Evolutionary conservation across 2,113 vertebrate genomes (phyloP), one percentile per base, ranked within the genome.

Genomic region (Erpornis zantholeuca): DNA sequence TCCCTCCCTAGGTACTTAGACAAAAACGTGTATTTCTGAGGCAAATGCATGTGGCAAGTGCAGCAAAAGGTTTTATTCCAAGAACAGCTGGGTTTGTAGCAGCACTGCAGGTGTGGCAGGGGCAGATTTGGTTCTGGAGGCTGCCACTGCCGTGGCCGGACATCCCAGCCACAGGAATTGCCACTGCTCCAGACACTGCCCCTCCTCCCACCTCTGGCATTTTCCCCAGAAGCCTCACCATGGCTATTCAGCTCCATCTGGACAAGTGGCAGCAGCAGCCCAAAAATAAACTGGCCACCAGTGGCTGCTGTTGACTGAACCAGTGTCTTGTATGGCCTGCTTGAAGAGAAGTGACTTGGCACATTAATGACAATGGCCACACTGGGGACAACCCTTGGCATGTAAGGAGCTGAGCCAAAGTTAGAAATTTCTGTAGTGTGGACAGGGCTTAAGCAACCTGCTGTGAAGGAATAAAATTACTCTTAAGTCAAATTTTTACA

Each of bases 121-220:
- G 12, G 29, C 8, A 21, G 35, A 4, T 45, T 21, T 18, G 2
- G 33, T 5, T 2, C 16, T 19, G 12, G 12, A 54, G 42, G 21
- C 64, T 33, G 71, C 27, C 61, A 27, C 33, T 3, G 1, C 0
- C 0, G 38, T 10, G 49, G 19, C 29, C 2, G 0, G 8, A 20
- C 25, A 9, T 36, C 71, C 38, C 70, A 44, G 50, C 56, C 3
- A 2, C 49, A 25, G 59, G 54, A 77, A 3, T 1, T 33, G 59
- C 57, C 71, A 8, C 28, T 12, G 82, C 75, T 33, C 19, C 6
- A 5, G 79, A 64, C 27, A 1, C 22, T 3, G 49, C 1, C 3
- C 45, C 64, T n/a, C 45, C 49, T 66, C 50, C 57, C 59, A 22
- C 29, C 61, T 60, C 53, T 33, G 44, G 25, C n/a, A 60, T 24